Conservation (phyloP, 2,888 invertebrate species). For the Stenoptilia bipunctidactyla region DNA sequence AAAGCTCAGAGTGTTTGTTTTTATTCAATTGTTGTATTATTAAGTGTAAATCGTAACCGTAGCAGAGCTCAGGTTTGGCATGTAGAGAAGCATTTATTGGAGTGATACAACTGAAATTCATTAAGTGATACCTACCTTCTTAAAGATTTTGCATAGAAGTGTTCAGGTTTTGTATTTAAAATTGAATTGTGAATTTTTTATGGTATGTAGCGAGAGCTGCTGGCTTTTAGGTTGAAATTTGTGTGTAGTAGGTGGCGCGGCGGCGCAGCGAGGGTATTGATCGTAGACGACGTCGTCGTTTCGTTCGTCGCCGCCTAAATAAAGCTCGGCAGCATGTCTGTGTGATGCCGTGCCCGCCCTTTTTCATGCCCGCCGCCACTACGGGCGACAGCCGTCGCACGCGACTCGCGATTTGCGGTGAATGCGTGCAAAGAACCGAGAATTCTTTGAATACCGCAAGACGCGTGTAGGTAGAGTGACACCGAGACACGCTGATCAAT, state of each 20-base stretch:
- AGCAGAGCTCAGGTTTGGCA: no score
- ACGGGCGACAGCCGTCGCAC: slow-evolving; percentile 22
- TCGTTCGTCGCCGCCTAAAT: slow-evolving; percentile 53
- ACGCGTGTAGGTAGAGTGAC: no score
- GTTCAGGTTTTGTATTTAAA: slow-evolving; percentile 44
- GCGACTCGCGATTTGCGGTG: slow-evolving; percentile 22
- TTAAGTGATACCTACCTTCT: no score
- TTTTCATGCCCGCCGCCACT: background rate
- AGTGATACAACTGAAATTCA: no score
- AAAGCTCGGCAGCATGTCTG: slow-evolving; percentile 51
- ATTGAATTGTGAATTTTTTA: slow-evolving; percentile 67
- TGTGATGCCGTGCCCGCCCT: slow-evolving; percentile 31
- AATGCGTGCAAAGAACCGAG: slow-evolving; percentile 20
- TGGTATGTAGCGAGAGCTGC: slow-evolving; percentile 55
- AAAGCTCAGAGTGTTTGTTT: no score
- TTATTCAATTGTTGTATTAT: no score
- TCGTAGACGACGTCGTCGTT: slow-evolving; percentile 61
- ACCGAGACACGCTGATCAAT: background rate
- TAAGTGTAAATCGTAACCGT: no score
- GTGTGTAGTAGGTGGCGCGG: slow-evolving; percentile 51
- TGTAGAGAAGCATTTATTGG: no score
- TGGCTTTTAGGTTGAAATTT: slow-evolving; percentile 56
- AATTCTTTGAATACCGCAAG: no score
- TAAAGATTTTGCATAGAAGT: background rate
- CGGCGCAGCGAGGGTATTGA: slow-evolving; percentile 68